Conservation (phyloP, 2,113 vertebrate genomes). For the Corynorhinus townsendii region DNA sequence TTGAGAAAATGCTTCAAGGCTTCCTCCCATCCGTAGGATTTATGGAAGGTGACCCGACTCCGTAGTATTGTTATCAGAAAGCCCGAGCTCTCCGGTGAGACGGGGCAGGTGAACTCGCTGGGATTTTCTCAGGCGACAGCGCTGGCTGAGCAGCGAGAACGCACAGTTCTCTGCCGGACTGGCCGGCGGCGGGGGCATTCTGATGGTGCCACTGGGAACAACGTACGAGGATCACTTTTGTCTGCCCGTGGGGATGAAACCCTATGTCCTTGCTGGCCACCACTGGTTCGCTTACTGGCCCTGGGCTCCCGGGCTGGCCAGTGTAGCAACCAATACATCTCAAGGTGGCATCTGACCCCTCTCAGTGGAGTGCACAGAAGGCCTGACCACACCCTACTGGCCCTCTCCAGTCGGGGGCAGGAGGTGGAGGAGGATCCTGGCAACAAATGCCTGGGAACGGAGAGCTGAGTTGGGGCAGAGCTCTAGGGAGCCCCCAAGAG, state of each 20-base stretch:
- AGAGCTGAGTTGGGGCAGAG: background rate
- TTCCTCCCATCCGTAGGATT: background rate
- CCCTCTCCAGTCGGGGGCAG: background rate
- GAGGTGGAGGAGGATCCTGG: accelerated
- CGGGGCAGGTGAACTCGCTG: slow-evolving; percentile 43
- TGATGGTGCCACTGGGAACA: background rate
- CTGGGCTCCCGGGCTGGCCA: too few relatives aligned
- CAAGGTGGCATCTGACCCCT: background rate
- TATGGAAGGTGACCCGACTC: slow-evolving; percentile 24
- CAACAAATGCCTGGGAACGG: background rate
- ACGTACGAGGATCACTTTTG: accelerated
- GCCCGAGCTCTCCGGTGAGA: slow-evolving; percentile 68
- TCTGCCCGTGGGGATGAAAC: background rate
- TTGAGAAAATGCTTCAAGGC: slow-evolving; percentile 69
- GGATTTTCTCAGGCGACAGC: background rate
- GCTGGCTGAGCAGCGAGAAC: background rate
- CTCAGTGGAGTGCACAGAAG: background rate
- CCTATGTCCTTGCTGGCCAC: background rate
- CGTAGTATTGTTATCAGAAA: slow-evolving; percentile 9
- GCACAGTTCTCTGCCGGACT: background rate
- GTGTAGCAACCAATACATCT: background rate
- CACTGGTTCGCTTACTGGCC: background rate
- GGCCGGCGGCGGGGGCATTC: background rate
- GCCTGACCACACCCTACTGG: background rate
- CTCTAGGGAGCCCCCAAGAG: background rate